Conservation (phyloP, 2,113 vertebrate species). For the Corythornis vintsioides region DNA sequence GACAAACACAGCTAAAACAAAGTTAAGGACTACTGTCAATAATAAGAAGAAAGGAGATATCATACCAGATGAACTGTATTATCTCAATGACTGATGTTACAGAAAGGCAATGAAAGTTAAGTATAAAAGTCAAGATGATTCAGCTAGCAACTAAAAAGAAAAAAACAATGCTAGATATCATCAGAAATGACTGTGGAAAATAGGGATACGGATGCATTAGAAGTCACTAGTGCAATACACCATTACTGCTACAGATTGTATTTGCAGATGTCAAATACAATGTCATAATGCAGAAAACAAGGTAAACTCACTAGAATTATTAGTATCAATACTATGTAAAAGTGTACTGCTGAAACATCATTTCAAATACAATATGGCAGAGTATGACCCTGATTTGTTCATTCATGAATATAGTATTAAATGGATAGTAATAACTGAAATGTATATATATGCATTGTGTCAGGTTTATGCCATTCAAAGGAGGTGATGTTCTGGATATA, state of each 20-base stretch:
- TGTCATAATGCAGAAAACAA: neutral
- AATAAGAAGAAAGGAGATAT: neutral
- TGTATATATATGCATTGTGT: neutral
- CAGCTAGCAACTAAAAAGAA: neutral
- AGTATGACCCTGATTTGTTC: neutral
- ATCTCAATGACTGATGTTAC: neutral
- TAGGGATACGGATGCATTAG: neutral
- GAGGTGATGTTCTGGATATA: neutral
- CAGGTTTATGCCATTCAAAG: neutral
- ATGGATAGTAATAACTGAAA: neutral
- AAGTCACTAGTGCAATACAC: neutral
- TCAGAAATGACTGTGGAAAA: neutral
- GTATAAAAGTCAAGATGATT: neutral
- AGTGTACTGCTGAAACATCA: neutral
- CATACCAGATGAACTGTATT: neutral
- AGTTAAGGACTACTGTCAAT: neutral
- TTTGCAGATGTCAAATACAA: neutral
- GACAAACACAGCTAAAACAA: neutral
- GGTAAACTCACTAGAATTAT: neutral
- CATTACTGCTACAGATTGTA: neutral
- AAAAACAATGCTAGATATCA: neutral
- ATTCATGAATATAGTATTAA: neutral
- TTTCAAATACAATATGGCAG: neutral
- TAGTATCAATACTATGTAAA: neutral
- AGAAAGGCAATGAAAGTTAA: neutral